phyloP scores from a whole-genome alignment of 1,140 invertebrate genomes.

The Galleria mellonella region DNA sequence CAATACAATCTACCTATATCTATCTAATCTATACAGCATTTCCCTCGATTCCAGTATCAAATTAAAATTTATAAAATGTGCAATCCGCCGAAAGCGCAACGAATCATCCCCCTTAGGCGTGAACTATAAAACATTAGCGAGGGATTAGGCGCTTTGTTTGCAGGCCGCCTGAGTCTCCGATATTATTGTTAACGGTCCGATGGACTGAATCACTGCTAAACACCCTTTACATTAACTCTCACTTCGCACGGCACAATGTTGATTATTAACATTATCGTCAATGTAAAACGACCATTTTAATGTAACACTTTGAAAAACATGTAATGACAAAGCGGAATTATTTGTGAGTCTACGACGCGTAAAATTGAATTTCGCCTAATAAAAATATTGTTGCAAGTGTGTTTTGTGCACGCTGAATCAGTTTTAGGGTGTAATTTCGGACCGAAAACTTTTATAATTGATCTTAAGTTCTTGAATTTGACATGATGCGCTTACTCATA shows the following conservation, averaged over 20 bases:
- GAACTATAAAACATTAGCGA: conserved; percentile 42
- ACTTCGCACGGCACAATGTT: conserved; percentile 5
- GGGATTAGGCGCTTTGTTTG: conserved; percentile 39
- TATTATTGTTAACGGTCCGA: conserved; percentile 19
- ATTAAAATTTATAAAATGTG: conserved; percentile 40
- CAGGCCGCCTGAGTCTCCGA: conserved; percentile 19
- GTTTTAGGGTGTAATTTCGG: too few species aligned
- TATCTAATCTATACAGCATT: conserved; percentile 16
- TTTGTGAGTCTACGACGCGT: conserved; percentile 8
- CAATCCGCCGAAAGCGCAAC: conserved; percentile 40
- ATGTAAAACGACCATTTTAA: conserved; percentile 9
- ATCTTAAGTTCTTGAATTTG: too few species aligned
- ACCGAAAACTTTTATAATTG: too few species aligned
- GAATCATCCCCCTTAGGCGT: conserved; percentile 36
- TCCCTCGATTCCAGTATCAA: conserved; percentile 29
- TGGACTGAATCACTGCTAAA: not conserved
- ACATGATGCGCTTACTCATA: too few species aligned
- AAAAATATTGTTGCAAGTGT: conserved; percentile 16
- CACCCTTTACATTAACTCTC: conserved; percentile 9
- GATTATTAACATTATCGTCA: conserved; percentile 7
- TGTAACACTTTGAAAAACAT: conserved; percentile 3
- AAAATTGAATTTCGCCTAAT: conserved; percentile 20
- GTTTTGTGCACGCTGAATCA: not conserved
- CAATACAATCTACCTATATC: too few species aligned
- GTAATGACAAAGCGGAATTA: conserved; percentile 8